Percentiles rank a stretch among this genome's conserved stretches.
Conservation (phyloP, 2,113 vertebrate genomes). For the Stomatorhinus ivindoensis region DNA sequence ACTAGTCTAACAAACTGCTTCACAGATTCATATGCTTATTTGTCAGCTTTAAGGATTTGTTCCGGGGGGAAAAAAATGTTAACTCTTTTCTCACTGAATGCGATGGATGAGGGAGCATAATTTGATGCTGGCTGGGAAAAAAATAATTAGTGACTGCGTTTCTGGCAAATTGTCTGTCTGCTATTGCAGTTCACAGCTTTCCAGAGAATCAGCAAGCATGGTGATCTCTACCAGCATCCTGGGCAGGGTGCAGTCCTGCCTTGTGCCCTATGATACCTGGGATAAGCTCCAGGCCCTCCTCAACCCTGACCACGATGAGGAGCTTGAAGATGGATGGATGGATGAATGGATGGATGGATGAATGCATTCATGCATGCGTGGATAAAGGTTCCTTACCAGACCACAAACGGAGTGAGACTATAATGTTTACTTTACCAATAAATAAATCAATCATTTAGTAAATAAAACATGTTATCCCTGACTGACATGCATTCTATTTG, state of each 20-base stretch:
- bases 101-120: not conserved
- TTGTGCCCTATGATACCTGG: not conserved
- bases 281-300: not conserved
- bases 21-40: slow-evolving; percentile 4
- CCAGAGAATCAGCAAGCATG: not conserved
- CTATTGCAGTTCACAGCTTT: not conserved
- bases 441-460: not conserved
- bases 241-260: not conserved
- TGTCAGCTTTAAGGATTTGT: not conserved
- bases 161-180: not conserved
- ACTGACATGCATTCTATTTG: not conserved
- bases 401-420: not conserved
- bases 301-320: not conserved
- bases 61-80: not conserved
- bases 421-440: not conserved
- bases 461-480: not conserved
- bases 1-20: slow-evolving; percentile 11
- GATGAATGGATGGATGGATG: not conserved
- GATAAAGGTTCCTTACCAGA: not conserved
- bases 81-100: not conserved
- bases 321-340: not conserved
- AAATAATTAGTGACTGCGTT: not conserved
- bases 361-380: not conserved
- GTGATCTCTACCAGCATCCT: not conserved
- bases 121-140: not conserved